Evolutionary conservation across 2,888 invertebrate species (phyloP).

Genomic region (Troilus luridus): DNA sequence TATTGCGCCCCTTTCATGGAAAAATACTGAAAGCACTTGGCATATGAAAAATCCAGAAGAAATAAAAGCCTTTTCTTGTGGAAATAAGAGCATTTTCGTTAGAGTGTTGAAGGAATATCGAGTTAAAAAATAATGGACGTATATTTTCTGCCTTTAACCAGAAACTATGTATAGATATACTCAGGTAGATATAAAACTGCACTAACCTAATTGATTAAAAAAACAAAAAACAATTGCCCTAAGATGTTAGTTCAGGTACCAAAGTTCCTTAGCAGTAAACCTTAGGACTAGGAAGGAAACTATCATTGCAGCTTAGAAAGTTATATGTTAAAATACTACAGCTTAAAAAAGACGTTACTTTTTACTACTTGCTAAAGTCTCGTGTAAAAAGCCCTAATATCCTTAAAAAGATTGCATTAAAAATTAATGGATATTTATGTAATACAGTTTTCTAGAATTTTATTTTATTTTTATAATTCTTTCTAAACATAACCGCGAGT

Average conservation of each 20-base stretch:
- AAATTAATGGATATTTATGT: too few species aligned
- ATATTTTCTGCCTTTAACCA: too few species aligned
- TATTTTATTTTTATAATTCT: not conserved
- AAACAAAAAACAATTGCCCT: not conserved
- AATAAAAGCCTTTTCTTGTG: too few species aligned
- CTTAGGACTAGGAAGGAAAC: not conserved
- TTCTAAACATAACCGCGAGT: not conserved
- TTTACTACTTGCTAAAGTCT: not conserved
- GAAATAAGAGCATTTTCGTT: too few species aligned
- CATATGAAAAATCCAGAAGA: too few species aligned
- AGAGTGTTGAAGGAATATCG: too few species aligned
- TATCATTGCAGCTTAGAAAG: not conserved
- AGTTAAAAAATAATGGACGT: too few species aligned
- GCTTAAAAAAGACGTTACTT: slow-evolving; percentile 4
- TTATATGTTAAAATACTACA: not conserved
- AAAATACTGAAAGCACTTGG: too few species aligned
- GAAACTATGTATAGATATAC: not conserved
- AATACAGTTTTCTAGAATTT: not conserved
- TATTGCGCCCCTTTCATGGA: too few species aligned
- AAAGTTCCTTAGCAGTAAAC: not conserved
- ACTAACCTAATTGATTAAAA: not conserved
- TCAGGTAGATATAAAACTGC: not conserved
- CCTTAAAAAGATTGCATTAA: not conserved
- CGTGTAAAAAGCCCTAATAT: not conserved
- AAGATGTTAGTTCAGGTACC: not conserved